phyloP scores from a whole-genome alignment of 2,797 vertebrate species.

The Lycodopsis pacificus region DNA sequence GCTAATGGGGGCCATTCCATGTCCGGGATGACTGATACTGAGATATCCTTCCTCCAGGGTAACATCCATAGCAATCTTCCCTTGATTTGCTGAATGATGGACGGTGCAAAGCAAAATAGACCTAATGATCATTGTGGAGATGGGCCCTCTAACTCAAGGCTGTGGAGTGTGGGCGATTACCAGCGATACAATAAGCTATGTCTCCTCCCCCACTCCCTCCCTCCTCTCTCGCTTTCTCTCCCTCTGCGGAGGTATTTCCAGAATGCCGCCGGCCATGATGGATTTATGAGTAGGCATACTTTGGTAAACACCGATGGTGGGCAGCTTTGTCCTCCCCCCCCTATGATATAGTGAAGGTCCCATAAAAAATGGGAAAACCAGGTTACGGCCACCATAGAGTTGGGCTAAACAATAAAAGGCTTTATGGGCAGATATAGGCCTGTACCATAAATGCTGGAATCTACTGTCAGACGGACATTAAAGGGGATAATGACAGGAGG shows the following conservation, averaged over 20 bases:
- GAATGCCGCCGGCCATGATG: slow-evolving; percentile 80
- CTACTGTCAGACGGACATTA: slow-evolving; percentile 82
- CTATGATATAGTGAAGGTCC: slow-evolving; percentile 79
- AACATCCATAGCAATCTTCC: slow-evolving; percentile 77
- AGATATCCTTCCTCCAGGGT: slow-evolving; percentile 75
- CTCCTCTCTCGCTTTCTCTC: slow-evolving; percentile 41
- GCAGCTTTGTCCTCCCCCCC: slow-evolving; percentile 75
- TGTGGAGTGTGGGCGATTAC: slow-evolving; percentile 64
- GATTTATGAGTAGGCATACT: slow-evolving; percentile 81
- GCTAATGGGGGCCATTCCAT: slow-evolving; percentile 70
- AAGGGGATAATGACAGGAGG: slow-evolving; percentile 76
- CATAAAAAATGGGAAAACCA: slow-evolving; percentile 83
- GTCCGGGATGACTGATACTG: slow-evolving; percentile 70
- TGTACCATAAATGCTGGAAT: slow-evolving; percentile 84
- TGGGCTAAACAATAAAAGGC: slow-evolving; percentile 78
- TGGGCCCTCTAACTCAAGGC: slow-evolving; percentile 72
- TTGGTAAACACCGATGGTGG: slow-evolving; percentile 82
- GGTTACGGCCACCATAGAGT: slow-evolving; percentile 79
- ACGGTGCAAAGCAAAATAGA: slow-evolving; percentile 69
- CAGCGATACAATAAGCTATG: slow-evolving; percentile 66
- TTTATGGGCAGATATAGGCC: slow-evolving; percentile 83
- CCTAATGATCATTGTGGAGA: slow-evolving; percentile 77
- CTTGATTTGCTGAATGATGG: slow-evolving; percentile 79
- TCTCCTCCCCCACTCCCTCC: slow-evolving; percentile 28
- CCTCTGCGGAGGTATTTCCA: slow-evolving; percentile 78